These are phyloP conservation scores for Leptonema lineaticorne DNA, from an alignment of 1,140 invertebrate genomes.

Conservation along the genomic window DNA sequence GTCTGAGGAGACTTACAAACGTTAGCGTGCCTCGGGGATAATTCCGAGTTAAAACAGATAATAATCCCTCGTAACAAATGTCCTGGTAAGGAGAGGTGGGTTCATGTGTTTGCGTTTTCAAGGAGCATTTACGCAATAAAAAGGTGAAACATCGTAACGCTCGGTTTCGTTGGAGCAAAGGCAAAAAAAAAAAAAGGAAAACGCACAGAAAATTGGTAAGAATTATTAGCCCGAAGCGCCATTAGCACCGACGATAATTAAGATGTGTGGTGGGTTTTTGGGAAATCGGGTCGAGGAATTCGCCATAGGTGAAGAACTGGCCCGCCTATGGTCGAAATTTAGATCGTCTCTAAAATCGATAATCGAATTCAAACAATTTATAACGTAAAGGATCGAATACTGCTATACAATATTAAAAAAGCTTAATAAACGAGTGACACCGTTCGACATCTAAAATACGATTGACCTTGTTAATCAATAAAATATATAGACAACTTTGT, in stretches of 20 bases:
- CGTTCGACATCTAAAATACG: no score
- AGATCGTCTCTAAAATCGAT: background rate
- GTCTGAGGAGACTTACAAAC: background rate
- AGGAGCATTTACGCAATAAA: background rate
- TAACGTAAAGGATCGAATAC: no score
- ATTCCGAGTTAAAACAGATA: conserved; percentile 5
- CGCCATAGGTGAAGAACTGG: conserved; percentile 14
- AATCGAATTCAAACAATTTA: no score
- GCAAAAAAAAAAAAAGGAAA: background rate
- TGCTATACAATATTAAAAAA: no score
- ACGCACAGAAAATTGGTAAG: background rate
- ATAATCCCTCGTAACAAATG: conserved; percentile 2
- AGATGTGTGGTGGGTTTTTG: conserved; percentile 3
- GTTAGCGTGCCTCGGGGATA: background rate
- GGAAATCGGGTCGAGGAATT: conserved; percentile 15
- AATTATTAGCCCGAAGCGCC: background rate
- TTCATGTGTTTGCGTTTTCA: background rate
- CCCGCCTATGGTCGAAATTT: conserved; percentile 8
- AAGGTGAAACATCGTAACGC: conserved; percentile 5
- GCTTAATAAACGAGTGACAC: no score
- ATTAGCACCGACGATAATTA: conserved; percentile 6
- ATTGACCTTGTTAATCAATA: no score
- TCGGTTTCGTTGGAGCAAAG: background rate
- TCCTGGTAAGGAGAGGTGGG: background rate
- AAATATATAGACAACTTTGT: no score